Percentiles rank a stretch among this genome's conserved stretches.
These are phyloP conservation scores for Rhabdomys dilectus DNA, from an alignment of 2,113 vertebrate genomes.

Conservation along the genomic window DNA sequence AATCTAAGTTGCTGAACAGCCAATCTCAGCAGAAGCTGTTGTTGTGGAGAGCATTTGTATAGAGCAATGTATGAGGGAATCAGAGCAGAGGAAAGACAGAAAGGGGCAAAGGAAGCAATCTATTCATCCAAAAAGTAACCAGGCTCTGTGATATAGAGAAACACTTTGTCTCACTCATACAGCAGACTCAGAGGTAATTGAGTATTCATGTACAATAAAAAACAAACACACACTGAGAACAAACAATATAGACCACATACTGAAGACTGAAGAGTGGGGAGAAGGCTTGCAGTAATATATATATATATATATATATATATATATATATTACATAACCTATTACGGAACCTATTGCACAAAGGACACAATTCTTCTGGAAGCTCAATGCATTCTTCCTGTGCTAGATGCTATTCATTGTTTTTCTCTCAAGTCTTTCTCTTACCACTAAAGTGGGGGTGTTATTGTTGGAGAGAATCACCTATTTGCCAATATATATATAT, in stretches of 20 bases:
- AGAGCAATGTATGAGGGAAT: not conserved
- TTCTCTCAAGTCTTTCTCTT: not conserved
- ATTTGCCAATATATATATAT: not conserved
- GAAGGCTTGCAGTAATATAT: no score
- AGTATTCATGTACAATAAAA: not conserved
- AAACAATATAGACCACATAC: not conserved
- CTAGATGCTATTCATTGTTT: not conserved
- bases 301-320: no score
- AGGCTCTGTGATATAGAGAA: not conserved
- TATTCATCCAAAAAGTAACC: not conserved
- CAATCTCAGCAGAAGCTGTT: not conserved
- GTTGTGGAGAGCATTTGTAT: not conserved
- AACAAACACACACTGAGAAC: not conserved
- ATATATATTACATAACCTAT: no score
- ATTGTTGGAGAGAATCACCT: not conserved
- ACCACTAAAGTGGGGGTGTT: not conserved
- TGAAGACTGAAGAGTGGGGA: no score
- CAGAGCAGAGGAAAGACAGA: fast-evolving
- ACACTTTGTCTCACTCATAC: fast-evolving
- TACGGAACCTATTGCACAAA: no score
- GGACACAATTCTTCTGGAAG: not conserved
- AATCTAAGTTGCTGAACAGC: not conserved
- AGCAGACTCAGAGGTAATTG: not conserved
- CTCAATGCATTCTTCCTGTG: not conserved
- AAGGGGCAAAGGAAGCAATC: not conserved